Evolutionary conservation across 2,113 vertebrate species (phyloP).

Genomic region (Notothenia rossii): DNA sequence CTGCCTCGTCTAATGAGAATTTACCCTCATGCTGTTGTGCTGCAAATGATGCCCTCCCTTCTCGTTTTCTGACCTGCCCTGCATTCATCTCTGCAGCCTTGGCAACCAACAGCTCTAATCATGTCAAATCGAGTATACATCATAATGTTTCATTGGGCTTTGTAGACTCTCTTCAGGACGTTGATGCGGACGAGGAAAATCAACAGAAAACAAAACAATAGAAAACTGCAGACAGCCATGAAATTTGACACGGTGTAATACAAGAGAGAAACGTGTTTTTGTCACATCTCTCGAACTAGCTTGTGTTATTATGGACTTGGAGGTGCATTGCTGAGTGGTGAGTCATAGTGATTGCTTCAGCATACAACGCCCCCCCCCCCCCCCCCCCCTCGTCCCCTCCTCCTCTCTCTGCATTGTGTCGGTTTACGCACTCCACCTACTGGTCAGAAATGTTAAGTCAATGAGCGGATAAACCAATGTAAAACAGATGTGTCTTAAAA

Average conservation of each 20-base stretch:
- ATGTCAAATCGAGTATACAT: conserved; percentile 27
- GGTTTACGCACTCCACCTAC: conserved; percentile 72
- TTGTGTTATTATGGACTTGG: conserved; percentile 64
- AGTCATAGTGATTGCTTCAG: conserved; percentile 73
- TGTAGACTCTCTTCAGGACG: not conserved
- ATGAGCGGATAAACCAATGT: not conserved
- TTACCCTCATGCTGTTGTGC: not conserved
- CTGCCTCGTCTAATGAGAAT: conserved; percentile 5
- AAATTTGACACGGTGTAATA: conserved; percentile 9
- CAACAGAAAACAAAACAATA: not conserved
- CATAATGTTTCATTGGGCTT: conserved; percentile 19
- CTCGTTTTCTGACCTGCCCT: conserved; percentile 28
- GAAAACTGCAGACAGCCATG: not conserved
- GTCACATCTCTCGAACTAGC: conserved; percentile 52
- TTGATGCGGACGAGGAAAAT: not conserved
- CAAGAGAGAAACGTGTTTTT: conserved; percentile 9
- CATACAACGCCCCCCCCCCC: conserved; percentile 22
- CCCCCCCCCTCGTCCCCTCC: no score
- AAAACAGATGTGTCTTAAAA: conserved; percentile 6
- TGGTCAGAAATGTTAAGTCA: conserved; percentile 50
- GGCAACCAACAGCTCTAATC: conserved; percentile 8
- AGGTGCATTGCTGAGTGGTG: conserved; percentile 73
- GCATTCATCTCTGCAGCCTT: conserved; percentile 11
- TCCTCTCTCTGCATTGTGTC: conserved; percentile 34
- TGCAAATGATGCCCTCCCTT: conserved; percentile 9